These are phyloP conservation scores for Semotilus atromaculatus DNA, from an alignment of 2,797 vertebrate genomes.

Conservation along the genomic window DNA sequence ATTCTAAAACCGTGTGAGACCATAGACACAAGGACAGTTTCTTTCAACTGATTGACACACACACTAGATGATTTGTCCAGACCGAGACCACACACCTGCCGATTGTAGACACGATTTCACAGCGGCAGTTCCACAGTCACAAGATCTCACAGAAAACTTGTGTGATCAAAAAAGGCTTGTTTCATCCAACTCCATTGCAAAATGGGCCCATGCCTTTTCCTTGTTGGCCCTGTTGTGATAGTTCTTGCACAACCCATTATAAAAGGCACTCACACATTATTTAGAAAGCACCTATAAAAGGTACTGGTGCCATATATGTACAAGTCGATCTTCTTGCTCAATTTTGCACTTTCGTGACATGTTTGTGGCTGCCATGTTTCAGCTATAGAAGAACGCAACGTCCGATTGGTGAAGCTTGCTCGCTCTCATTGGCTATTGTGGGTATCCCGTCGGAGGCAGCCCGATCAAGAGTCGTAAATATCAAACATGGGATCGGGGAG, in stretches of 20 bases:
- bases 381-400: background rate
- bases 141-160: background rate
- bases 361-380: background rate
- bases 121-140: no score
- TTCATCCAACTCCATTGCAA: background rate
- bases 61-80: no score
- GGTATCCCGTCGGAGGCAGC: background rate
- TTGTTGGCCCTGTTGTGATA: background rate
- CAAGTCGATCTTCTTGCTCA: background rate
- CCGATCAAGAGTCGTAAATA: no score
- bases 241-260: background rate
- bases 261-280: no score
- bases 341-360: background rate
- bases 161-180: no score
- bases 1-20: background rate
- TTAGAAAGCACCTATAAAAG: no score
- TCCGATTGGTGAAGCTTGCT: background rate
- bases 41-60: no score
- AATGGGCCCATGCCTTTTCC: no score
- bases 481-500: no score
- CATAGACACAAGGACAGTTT: no score
- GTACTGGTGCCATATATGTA: background rate
- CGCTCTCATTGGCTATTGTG: background rate
- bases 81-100: no score
- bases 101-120: no score